phyloP scores from a whole-genome alignment of 2,797 vertebrate genomes.

The Gymnocypris eckloni region DNA sequence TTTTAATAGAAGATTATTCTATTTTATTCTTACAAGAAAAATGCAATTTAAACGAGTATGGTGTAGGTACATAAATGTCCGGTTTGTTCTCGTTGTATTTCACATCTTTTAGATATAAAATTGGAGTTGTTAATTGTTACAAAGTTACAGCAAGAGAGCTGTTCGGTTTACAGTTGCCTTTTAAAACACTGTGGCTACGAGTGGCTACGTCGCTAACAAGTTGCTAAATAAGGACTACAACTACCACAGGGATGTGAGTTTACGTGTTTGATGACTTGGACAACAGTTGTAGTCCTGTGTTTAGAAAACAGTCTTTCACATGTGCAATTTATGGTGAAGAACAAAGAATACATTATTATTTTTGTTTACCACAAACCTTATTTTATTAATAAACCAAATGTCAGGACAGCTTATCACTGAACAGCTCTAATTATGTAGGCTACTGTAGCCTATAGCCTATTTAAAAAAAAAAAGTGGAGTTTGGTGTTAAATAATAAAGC shows the following conservation, averaged over 20 bases:
- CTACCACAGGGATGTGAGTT: constrained; percentile 3
- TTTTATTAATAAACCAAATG: not conserved
- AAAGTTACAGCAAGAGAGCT: not conserved
- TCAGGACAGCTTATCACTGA: not conserved
- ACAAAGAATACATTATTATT: not conserved
- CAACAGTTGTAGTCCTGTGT: not conserved
- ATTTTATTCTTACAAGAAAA: not conserved
- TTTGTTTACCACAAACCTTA: not conserved
- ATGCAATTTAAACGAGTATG: not conserved
- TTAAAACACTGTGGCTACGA: not conserved
- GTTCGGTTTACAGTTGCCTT: not conserved
- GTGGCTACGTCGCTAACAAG: constrained; percentile 3
- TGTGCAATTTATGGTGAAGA: not conserved
- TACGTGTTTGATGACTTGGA: constrained; percentile 6
- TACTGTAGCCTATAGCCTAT: not conserved
- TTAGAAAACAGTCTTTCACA: not conserved
- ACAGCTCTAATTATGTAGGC: not conserved
- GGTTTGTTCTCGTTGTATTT: not conserved
- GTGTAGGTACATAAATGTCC: not conserved
- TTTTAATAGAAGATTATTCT: not conserved
- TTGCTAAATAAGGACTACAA: constrained; percentile 21
- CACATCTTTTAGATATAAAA: not conserved
- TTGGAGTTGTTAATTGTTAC: not conserved
- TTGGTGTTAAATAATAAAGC: no score
- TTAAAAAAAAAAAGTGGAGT: no score